Conservation (phyloP, 2,113 vertebrate species). For the Herpetotheres cachinnans region DNA sequence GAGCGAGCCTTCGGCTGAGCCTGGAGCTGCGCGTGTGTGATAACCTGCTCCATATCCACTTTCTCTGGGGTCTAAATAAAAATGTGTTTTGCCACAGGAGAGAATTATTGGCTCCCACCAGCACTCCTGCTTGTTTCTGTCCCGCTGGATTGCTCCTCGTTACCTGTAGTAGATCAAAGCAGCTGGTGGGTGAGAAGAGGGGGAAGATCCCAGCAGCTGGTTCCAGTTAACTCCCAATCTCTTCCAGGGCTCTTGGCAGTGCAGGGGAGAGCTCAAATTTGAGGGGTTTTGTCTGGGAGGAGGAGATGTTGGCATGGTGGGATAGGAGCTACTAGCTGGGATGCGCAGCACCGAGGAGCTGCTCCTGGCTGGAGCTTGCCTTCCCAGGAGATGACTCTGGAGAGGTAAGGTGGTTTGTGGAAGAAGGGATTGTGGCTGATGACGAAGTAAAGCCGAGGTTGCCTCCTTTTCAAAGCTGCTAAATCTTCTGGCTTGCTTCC, state of each 20-base stretch:
- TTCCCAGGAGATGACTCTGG: fast-evolving
- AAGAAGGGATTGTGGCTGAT: background rate
- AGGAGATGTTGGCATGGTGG: fast-evolving
- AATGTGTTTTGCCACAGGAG: fast-evolving
- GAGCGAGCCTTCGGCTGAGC: background rate
- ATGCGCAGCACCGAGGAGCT: fast-evolving
- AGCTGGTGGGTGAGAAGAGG: background rate
- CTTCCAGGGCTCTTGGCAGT: background rate
- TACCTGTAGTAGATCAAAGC: background rate
- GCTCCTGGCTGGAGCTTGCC: fast-evolving
- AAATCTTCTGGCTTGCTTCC: background rate
- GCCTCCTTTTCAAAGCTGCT: background rate
- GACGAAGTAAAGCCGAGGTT: no score
- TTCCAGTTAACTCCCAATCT: background rate
- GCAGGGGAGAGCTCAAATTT: background rate
- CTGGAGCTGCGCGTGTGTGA: background rate
- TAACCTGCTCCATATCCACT: background rate
- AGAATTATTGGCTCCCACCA: background rate
- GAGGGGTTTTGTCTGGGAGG: fast-evolving
- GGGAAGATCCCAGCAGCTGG: background rate
- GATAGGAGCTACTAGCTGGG: background rate
- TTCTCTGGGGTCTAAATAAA: background rate
- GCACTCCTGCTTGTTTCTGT: background rate
- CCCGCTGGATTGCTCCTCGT: fast-evolving
- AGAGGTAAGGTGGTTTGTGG: background rate